phyloP scores from a whole-genome alignment of 2,797 vertebrate genomes.

The Chrysocyon brachyurus region DNA sequence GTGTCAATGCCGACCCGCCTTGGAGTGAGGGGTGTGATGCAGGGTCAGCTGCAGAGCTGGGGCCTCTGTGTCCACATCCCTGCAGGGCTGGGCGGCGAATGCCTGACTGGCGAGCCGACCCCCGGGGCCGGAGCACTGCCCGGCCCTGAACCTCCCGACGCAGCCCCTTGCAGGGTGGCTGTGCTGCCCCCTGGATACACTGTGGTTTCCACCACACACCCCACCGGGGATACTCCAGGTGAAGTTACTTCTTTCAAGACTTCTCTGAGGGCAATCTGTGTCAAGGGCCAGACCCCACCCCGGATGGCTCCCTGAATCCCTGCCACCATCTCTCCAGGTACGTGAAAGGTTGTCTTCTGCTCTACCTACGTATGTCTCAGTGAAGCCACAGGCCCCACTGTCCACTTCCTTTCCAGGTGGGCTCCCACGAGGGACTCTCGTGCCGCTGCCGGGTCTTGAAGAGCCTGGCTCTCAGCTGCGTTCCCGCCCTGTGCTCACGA shows the following conservation, averaged over 20 bases:
- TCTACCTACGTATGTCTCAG: no score
- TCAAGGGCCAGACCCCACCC: background rate
- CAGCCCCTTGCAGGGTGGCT: background rate
- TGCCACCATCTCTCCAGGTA: rapidly evolving
- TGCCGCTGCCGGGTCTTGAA: rapidly evolving
- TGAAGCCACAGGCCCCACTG: background rate
- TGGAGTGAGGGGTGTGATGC: background rate
- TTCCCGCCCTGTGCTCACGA: rapidly evolving
- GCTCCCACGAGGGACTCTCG: rapidly evolving
- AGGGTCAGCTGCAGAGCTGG: background rate
- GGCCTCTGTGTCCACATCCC: background rate
- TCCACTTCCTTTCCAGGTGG: background rate
- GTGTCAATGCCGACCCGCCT: background rate
- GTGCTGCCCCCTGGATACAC: rapidly evolving
- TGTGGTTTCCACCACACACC: background rate
- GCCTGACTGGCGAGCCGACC: background rate
- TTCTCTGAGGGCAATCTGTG: background rate
- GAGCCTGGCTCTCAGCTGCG: background rate
- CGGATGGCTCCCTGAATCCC: rapidly evolving
- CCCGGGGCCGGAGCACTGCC: rapidly evolving
- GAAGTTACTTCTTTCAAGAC: rapidly evolving
- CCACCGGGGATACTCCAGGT: rapidly evolving
- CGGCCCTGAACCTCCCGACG: rapidly evolving
- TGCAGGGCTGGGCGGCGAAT: background rate
- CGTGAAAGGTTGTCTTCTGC: no score